Percentiles rank a stretch among this genome's conserved stretches.
Evolutionary conservation across 2,797 vertebrate genomes (phyloP).

Genomic region (Sebastes kiyomatsui): DNA sequence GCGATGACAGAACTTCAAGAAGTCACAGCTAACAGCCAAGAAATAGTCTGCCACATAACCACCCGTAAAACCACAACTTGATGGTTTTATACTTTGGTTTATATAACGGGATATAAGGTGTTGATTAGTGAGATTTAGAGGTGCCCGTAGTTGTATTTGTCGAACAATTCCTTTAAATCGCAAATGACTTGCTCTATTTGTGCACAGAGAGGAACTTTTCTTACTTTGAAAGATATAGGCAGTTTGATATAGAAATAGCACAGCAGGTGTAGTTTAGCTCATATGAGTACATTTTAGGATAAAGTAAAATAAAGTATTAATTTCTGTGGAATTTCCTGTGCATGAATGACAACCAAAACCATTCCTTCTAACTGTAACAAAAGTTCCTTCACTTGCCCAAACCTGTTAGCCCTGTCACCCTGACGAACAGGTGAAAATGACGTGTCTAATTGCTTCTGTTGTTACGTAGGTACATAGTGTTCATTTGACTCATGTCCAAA

Average conservation of each 20-base stretch:
- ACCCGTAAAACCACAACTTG: background rate
- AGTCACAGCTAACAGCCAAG: background rate
- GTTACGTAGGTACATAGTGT: background rate
- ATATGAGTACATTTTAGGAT: background rate
- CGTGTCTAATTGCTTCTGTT: background rate
- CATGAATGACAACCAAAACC: background rate
- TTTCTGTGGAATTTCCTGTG: constrained; percentile 5
- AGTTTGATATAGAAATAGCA: background rate
- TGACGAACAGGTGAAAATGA: background rate
- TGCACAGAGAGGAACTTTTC: background rate
- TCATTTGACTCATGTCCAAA: background rate
- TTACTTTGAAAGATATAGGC: background rate
- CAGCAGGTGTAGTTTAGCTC: background rate
- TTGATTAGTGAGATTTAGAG: background rate
- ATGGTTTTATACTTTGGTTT: background rate
- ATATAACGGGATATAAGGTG: background rate
- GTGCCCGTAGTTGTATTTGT: background rate
- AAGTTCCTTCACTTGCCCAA: background rate
- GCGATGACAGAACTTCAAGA: background rate
- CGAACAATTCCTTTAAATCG: background rate
- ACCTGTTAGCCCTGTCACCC: background rate
- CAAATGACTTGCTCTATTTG: background rate
- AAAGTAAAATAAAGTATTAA: background rate
- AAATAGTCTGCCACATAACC: background rate
- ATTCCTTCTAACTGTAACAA: background rate